Evolutionary conservation across 2,797 vertebrate species (phyloP).

Genomic region (Falco concolor): DNA sequence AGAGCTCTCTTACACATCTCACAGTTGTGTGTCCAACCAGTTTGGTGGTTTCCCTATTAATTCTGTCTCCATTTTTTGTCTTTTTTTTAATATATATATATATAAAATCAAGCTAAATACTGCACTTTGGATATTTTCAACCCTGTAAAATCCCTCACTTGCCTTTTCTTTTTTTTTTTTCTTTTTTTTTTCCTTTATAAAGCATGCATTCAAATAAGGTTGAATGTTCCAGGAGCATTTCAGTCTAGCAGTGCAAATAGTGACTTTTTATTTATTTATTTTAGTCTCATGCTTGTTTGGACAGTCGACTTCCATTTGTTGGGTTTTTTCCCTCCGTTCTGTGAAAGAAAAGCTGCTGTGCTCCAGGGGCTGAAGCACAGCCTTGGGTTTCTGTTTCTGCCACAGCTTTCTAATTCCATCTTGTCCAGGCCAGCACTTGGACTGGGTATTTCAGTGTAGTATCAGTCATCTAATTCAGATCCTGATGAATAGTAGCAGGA

Average conservation of each 20-base stretch:
- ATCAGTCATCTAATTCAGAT: neutral
- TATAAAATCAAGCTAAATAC: neutral
- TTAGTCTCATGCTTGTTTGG: neutral
- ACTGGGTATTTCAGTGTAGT: neutral
- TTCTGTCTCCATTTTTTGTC: neutral
- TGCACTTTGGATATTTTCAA: neutral
- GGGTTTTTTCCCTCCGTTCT: neutral
- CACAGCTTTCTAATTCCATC: neutral
- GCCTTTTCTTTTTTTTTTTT: neutral
- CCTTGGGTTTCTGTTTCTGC: neutral
- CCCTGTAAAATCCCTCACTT: conserved; percentile 12
- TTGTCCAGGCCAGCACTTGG: neutral
- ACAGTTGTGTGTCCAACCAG: neutral
- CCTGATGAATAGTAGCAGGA: neutral
- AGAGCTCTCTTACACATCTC: conserved; percentile 15
- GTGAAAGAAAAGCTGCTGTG: neutral
- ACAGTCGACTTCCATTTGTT: neutral
- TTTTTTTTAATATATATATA: too few species aligned
- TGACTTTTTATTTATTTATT: neutral
- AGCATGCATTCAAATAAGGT: neutral
- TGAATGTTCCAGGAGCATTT: neutral
- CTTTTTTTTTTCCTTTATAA: neutral
- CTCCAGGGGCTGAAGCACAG: neutral
- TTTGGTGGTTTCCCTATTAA: conserved; percentile 1
- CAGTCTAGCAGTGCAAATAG: neutral